Evolutionary conservation across 2,888 invertebrate genomes (phyloP).

Genomic region (Mythimna albipuncta): DNA sequence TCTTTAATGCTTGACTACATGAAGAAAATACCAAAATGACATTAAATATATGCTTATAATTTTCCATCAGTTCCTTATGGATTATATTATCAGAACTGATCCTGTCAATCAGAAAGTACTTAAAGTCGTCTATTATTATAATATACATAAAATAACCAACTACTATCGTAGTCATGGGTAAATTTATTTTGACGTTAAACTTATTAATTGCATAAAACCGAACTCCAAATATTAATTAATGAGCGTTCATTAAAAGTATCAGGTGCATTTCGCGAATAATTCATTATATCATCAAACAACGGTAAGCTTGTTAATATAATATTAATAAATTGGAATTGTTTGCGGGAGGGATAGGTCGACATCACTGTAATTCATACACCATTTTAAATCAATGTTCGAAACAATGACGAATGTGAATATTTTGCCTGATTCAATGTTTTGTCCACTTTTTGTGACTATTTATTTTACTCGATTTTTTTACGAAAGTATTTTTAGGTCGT

Average conservation of each 20-base stretch:
- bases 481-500: too few relatives aligned
- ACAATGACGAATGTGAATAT: background rate
- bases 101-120: background rate
- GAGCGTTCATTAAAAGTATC: constrained; percentile 54
- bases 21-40: too few relatives aligned
- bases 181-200: constrained; percentile 18
- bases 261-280: constrained; percentile 39
- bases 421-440: constrained; percentile 12
- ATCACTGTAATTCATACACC: constrained; percentile 35
- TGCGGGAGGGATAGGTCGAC: constrained; percentile 4
- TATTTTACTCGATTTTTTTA: background rate
- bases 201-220: constrained; percentile 31
- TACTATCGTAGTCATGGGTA: constrained; percentile 23
- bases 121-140: background rate
- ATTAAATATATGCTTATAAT: too few relatives aligned
- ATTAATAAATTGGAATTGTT: constrained; percentile 44
- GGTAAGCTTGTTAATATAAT: constrained; percentile 47
- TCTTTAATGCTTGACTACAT: too few relatives aligned
- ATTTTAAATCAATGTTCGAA: constrained; percentile 41
- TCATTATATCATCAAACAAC: constrained; percentile 50
- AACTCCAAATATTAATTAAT: constrained; percentile 50
- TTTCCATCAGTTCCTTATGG: too few relatives aligned
- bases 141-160: constrained; percentile 1
- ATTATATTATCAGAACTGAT: too few relatives aligned
- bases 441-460: background rate